Conservation (phyloP, 2,113 vertebrate genomes). For the Puma concolor region DNA sequence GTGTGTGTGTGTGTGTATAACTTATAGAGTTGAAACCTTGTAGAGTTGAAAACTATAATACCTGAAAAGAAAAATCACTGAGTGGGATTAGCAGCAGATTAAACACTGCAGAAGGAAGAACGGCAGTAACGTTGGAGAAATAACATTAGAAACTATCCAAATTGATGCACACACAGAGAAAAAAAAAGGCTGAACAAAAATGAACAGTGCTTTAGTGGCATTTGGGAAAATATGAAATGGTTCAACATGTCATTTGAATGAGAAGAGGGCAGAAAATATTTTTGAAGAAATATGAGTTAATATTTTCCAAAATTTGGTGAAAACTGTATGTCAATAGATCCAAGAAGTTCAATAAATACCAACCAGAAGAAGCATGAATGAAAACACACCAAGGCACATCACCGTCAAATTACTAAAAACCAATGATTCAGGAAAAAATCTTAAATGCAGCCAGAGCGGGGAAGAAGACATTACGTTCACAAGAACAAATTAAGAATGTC, state of each 20-base stretch:
- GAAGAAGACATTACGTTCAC: not conserved
- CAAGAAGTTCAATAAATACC: not conserved
- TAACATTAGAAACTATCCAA: not conserved
- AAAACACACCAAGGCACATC: not conserved
- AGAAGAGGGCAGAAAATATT: not conserved
- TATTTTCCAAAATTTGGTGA: not conserved
- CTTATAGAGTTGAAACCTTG: no score
- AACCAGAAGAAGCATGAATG: not conserved
- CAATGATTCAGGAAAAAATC: not conserved
- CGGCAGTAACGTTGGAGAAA: not conserved
- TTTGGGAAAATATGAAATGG: not conserved
- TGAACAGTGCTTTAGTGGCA: not conserved
- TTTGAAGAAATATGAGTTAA: not conserved
- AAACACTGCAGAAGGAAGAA: not conserved
- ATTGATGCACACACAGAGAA: not conserved
- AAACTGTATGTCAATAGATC: not conserved
- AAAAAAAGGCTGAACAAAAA: not conserved
- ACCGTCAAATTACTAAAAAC: not conserved
- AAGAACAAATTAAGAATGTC: not conserved
- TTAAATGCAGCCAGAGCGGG: not conserved
- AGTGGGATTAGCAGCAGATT: not conserved
- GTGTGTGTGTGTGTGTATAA: no score
- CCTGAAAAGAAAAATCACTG: not conserved
- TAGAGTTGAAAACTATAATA: not conserved
- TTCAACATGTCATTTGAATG: not conserved